phyloP scores from a whole-genome alignment of 2,888 invertebrate genomes.

The Eledona agricola region DNA sequence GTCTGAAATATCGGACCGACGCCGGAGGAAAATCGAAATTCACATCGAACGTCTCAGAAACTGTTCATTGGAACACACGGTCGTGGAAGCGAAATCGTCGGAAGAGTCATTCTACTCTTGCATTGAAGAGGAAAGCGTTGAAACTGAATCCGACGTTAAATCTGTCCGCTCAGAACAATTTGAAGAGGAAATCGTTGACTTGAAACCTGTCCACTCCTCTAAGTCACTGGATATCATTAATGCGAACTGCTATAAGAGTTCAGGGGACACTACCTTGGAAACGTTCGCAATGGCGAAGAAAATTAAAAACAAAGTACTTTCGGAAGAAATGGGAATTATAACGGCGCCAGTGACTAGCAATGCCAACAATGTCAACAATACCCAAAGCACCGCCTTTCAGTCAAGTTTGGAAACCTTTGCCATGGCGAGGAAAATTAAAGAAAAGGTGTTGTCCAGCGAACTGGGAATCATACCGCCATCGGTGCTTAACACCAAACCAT shows the following conservation, averaged over 20 bases:
- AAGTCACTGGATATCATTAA: slow-evolving; percentile 67
- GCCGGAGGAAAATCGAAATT: slow-evolving; percentile 56
- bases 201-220: slow-evolving; percentile 64
- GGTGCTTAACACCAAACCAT: too few species aligned
- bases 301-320: slow-evolving; percentile 66
- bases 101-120: slow-evolving; percentile 28
- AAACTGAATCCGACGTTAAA: slow-evolving; percentile 9
- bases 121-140: slow-evolving; percentile 9
- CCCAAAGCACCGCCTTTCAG: too few species aligned
- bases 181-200: slow-evolving; percentile 22
- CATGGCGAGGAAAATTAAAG: too few species aligned
- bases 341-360: slow-evolving; percentile 45
- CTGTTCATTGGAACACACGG: slow-evolving; percentile 10
- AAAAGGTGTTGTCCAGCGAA: too few species aligned
- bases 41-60: slow-evolving; percentile 50
- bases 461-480: too few species aligned
- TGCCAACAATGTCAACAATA: too few species aligned
- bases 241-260: slow-evolving; percentile 62
- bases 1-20: slow-evolving; percentile 68
- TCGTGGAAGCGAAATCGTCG: slow-evolving; percentile 10
- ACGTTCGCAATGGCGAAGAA: slow-evolving; percentile 62
- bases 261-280: slow-evolving; percentile 56
- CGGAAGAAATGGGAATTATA: slow-evolving; percentile 63
- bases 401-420: too few species aligned
- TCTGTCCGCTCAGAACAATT: not conserved